Conservation (phyloP, 2,113 vertebrate species). For the Xenopus laevis region DNA sequence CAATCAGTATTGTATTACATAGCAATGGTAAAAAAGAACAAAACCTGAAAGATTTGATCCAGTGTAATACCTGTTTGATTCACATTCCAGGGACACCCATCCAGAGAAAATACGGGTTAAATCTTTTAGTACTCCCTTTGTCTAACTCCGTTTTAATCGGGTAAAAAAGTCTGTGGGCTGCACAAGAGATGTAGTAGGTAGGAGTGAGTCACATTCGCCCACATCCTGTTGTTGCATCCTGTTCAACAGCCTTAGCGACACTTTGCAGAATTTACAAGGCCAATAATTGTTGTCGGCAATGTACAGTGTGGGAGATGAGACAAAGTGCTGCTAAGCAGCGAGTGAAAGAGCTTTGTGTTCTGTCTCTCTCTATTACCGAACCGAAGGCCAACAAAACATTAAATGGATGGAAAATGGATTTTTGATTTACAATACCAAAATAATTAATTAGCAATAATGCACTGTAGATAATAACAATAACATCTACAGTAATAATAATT, state of each 20-base stretch:
- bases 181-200: slow-evolving; percentile 34
- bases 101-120: slow-evolving; percentile 8
- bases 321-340: slow-evolving; percentile 42
- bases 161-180: slow-evolving; percentile 35
- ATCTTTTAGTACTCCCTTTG: not conserved
- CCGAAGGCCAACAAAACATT: slow-evolving; percentile 29
- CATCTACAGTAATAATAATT: not conserved
- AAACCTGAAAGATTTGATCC: too few species aligned
- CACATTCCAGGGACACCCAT: not conserved
- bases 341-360: slow-evolving; percentile 33
- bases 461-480: not conserved
- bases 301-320: slow-evolving; percentile 41
- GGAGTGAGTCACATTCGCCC: slow-evolving; percentile 42
- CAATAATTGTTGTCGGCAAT: slow-evolving; percentile 42
- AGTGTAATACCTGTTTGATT: too few species aligned
- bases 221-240: slow-evolving; percentile 43
- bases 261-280: slow-evolving; percentile 44
- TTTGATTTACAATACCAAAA: slow-evolving; percentile 25
- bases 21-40: too few species aligned
- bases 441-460: slow-evolving; percentile 22
- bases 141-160: slow-evolving; percentile 13
- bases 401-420: slow-evolving; percentile 36
- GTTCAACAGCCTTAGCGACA: slow-evolving; percentile 35
- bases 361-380: slow-evolving; percentile 28
- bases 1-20: too few species aligned